Evolutionary conservation across 2,797 vertebrate genomes (phyloP).

Genomic region (Tarsius wallacei): DNA sequence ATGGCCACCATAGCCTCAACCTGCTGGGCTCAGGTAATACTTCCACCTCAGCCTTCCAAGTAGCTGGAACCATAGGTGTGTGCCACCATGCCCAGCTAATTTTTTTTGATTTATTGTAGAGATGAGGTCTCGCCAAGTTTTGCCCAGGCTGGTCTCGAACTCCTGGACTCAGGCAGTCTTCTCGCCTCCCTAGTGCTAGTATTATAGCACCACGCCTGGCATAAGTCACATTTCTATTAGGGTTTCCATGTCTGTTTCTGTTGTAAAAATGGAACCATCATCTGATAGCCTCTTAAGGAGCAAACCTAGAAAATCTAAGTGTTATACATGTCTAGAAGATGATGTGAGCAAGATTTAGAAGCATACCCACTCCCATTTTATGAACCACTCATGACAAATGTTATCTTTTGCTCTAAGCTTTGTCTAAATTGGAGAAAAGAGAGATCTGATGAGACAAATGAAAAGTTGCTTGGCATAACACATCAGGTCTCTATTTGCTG

Average conservation of each 20-base stretch:
- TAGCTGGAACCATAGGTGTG: too few species aligned
- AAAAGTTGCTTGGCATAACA: not conserved
- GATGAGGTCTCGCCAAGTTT: too few species aligned
- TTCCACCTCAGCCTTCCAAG: too few species aligned
- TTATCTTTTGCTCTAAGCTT: not conserved
- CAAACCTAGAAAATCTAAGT: not conserved
- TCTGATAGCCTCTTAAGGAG: not conserved
- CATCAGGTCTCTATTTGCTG: not conserved
- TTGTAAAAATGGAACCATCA: not conserved
- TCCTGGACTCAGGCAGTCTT: too few species aligned
- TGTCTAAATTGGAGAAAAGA: not conserved
- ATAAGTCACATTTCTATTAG: not conserved
- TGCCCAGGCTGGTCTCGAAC: too few species aligned
- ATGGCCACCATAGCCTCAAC: too few species aligned
- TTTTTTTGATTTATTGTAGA: too few species aligned
- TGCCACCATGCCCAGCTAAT: too few species aligned
- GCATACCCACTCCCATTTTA: conserved; percentile 48
- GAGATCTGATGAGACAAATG: not conserved
- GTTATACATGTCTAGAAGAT: not conserved
- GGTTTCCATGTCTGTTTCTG: not conserved
- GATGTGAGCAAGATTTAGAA: conserved; percentile 34
- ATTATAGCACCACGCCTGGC: too few species aligned
- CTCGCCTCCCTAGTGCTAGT: too few species aligned
- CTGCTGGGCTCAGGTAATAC: too few species aligned
- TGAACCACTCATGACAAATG: not conserved